Evolutionary conservation across 2,888 invertebrate genomes (phyloP), one percentile per base, ranked within the genome.

Genomic region (Epistrophe eligans): DNA sequence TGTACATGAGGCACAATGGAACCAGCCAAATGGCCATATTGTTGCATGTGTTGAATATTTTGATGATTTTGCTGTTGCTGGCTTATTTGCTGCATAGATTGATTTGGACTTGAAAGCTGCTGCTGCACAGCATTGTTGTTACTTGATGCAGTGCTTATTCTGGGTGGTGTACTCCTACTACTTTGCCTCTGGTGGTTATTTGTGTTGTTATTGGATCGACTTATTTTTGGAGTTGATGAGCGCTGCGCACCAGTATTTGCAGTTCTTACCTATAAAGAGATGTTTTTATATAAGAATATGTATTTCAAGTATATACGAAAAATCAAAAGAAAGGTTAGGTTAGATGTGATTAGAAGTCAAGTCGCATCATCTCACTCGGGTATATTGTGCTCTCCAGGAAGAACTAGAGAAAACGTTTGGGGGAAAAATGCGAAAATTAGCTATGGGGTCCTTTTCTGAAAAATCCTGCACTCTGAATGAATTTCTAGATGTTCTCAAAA

Each of bases 151-250:
- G 79, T 88, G 55, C 62, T 85, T 7, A 88, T 89, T 64, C 87
- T 82, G 15, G 92, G 90, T 9, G 92, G 90, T n/a, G 92, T 89
- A 87, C 91, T 90, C 88, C 92, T 91, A 83, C 90, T 88, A 74
- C 90, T 88, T 74, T 92, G 92, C 15, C 93, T 91, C 88, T 91
- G 91, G 35, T 90, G 90, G 64, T 89, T 88, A 38, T 88, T 89
- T 2, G 90, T 40, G 50, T 91, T 92, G 24, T 87, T 89, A 79
- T 55, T 60, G 2, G 90, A 91, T 17, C 93, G 91, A 77, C 91
- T 92, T 73, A 91, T 90, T 88, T 93, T 93, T 19, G 93, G 92
- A 6, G 93, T 91, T 38, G 92, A 89, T 77, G 93, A 90, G n/a
- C 93, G 90, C 80, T 92, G 92, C 48, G 89, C 90, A 89, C 62